phyloP scores from a whole-genome alignment of 2,797 vertebrate species.

The Morelia viridis region DNA sequence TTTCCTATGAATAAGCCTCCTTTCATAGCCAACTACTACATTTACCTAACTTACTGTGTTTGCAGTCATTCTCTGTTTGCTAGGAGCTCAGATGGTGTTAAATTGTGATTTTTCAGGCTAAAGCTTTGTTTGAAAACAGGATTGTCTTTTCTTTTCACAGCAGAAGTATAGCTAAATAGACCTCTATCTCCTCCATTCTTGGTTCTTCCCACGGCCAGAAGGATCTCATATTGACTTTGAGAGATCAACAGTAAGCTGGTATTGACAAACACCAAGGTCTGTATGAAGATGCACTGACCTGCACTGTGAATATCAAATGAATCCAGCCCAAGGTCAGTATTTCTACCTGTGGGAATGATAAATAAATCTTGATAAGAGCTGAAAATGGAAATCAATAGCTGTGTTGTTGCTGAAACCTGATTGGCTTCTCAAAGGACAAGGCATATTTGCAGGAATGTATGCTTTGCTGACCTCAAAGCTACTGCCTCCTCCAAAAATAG shows the following conservation, averaged over 20 bases:
- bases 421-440: conserved; percentile 27
- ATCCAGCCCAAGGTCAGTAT: conserved; percentile 61
- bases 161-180: conserved; percentile 8
- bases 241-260: conserved; percentile 55
- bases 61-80: conserved; percentile 21
- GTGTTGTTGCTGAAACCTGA: conserved; percentile 9
- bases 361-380: conserved; percentile 68
- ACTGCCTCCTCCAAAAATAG: conserved; percentile 31
- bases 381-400: conserved; percentile 62
- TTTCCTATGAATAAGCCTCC: neutral
- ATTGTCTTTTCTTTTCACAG: conserved; percentile 8
- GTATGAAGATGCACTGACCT: conserved; percentile 61
- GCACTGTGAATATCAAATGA: conserved; percentile 56
- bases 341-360: conserved; percentile 62
- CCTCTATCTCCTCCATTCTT: neutral
- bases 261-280: conserved; percentile 32
- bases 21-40: conserved; percentile 4
- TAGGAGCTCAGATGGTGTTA: conserved; percentile 26
- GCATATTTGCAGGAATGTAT: conserved; percentile 10
- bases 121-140: conserved; percentile 18
- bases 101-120: conserved; percentile 26
- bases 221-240: conserved; percentile 22
- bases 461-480: conserved; percentile 28
- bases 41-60: conserved; percentile 7
- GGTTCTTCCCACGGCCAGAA: neutral